Percentiles rank a stretch among this genome's conserved stretches.
phyloP scores from a whole-genome alignment of 1,140 invertebrate genomes.

The Cotesia chilonis region DNA sequence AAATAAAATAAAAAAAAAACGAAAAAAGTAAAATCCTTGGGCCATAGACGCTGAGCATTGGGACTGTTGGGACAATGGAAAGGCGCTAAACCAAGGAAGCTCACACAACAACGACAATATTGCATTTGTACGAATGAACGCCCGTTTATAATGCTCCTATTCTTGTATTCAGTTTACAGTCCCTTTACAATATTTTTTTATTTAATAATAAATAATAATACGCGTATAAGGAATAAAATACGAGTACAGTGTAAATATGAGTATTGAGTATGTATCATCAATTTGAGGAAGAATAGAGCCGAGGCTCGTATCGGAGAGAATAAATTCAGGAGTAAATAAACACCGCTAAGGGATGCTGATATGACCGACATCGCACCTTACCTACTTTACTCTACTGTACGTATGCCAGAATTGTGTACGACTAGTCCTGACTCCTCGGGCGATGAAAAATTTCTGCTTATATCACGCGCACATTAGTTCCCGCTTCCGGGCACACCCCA shows the following conservation, averaged over 20 bases:
- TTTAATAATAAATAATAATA: no score
- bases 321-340: conserved; percentile 39
- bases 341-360: not conserved
- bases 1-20: conserved; percentile 26
- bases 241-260: no score
- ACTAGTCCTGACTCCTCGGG: not conserved
- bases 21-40: conserved; percentile 34
- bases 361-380: not conserved
- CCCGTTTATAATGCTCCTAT: conserved; percentile 51
- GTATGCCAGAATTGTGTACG: not conserved
- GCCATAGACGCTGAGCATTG: not conserved
- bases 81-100: conserved; percentile 29
- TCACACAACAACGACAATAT: conserved; percentile 45
- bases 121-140: conserved; percentile 61
- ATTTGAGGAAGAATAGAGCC: not conserved
- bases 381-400: not conserved
- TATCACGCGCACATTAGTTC: conserved; percentile 21
- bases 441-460: conserved; percentile 15
- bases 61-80: not conserved
- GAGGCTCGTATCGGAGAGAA: conserved; percentile 32
- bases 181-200: no score
- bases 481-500: conserved; percentile 25
- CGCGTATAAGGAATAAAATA: no score
- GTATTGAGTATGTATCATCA: no score
- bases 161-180: not conserved